Conservation (phyloP, 1,140 invertebrate genomes). For the Trinorchestia longiramus region DNA sequence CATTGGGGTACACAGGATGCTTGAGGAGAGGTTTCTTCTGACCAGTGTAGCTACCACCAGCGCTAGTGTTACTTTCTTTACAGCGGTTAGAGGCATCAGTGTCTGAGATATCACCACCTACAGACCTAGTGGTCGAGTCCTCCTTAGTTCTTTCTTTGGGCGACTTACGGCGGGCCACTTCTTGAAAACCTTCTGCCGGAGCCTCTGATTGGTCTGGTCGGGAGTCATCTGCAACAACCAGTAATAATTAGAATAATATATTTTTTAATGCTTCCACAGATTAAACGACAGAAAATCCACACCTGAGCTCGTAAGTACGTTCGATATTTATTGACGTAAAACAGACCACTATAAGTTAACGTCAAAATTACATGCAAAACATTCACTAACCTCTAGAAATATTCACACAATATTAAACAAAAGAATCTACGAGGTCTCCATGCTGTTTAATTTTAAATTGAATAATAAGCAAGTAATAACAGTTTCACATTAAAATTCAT, state of each 20-base stretch:
- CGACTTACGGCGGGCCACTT: slow-evolving; percentile 37
- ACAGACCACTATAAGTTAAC: too few species aligned
- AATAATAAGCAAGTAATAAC: neutral
- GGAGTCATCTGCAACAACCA: slow-evolving; percentile 17
- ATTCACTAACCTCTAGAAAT: too few species aligned
- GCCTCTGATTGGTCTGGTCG: neutral
- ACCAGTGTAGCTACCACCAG: slow-evolving; percentile 3
- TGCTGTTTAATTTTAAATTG: neutral
- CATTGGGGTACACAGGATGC: slow-evolving; percentile 2
- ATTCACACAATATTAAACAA: too few species aligned
- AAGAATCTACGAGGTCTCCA: too few species aligned
- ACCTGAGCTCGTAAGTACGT: too few species aligned
- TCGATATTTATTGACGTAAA: too few species aligned
- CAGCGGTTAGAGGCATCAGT: neutral
- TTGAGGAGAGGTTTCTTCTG: slow-evolving; percentile 22
- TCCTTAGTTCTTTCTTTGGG: slow-evolving; percentile 19
- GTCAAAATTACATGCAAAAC: too few species aligned
- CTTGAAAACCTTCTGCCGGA: neutral
- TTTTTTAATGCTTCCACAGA: neutral
- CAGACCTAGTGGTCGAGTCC: slow-evolving; percentile 24
- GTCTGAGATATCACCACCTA: neutral
- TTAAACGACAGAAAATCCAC: neutral
- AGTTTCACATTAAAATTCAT: neutral
- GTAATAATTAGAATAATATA: neutral
- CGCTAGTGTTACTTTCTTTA: neutral